Evolutionary conservation across 2,888 invertebrate genomes (phyloP).

Genomic region (Antheraea yamamai): DNA sequence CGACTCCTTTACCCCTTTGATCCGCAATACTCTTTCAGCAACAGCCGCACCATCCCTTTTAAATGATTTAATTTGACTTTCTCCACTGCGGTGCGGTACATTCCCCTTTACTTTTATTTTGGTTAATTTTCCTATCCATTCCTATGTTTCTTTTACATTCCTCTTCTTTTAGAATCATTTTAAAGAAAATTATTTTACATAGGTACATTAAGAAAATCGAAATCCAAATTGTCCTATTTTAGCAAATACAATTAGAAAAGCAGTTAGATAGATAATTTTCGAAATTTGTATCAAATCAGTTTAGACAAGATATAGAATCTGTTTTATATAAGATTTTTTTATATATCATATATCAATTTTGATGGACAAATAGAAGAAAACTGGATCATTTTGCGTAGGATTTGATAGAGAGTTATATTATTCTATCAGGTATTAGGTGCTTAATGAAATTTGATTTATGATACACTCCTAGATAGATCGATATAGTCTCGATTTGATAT

Average conservation of each 20-base stretch:
- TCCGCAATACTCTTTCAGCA: slow-evolving; percentile 79
- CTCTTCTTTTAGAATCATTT: slow-evolving; percentile 46
- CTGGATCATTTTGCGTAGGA: slow-evolving; percentile 73
- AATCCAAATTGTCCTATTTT: slow-evolving; percentile 80
- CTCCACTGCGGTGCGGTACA: slow-evolving; percentile 37
- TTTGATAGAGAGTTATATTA: slow-evolving; percentile 70
- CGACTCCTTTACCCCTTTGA: slow-evolving; percentile 76
- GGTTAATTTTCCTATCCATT: slow-evolving; percentile 55
- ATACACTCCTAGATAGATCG: slow-evolving; percentile 61
- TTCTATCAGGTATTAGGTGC: slow-evolving; percentile 75
- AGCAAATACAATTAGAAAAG: slow-evolving; percentile 76
- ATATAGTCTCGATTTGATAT: slow-evolving; percentile 69
- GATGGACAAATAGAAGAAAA: slow-evolving; percentile 56
- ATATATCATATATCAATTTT: slow-evolving; percentile 51
- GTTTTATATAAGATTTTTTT: slow-evolving; percentile 52
- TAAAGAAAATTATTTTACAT: slow-evolving; percentile 19
- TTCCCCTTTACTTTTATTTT: slow-evolving; percentile 45
- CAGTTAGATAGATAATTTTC: slow-evolving; percentile 77
- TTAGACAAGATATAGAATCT: slow-evolving; percentile 68
- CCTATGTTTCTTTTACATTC: slow-evolving; percentile 69
- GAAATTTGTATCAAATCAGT: slow-evolving; percentile 71
- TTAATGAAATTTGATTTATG: slow-evolving; percentile 67
- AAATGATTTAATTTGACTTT: slow-evolving; percentile 32
- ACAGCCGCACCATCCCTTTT: slow-evolving; percentile 76
- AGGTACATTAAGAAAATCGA: slow-evolving; percentile 69